Evolutionary conservation across 2,888 invertebrate species (phyloP).

Genomic region (Hyalella azteca): DNA sequence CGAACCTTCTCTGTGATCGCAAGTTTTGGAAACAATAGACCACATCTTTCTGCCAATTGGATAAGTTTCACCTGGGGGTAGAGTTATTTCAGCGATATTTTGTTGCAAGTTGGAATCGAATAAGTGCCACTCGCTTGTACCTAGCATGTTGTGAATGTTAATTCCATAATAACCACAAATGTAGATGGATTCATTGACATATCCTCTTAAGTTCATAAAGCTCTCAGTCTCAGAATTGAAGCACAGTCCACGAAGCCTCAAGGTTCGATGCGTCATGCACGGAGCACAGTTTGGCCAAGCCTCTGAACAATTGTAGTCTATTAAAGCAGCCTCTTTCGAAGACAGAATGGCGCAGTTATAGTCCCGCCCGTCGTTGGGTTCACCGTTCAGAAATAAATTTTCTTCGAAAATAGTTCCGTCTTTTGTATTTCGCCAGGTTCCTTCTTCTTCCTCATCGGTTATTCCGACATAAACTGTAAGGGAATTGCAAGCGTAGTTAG

Average conservation of each 20-base stretch:
- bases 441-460: not conserved
- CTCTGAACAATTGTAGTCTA: not conserved
- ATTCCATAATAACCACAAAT: not conserved
- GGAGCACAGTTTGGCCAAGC: not conserved
- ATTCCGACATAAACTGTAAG: not conserved
- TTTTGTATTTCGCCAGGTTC: not conserved
- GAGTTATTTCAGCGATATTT: not conserved
- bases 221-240: not conserved
- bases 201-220: not conserved
- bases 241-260: not conserved
- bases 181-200: not conserved
- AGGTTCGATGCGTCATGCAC: not conserved
- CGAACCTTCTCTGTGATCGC: not conserved
- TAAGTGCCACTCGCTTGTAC: not conserved
- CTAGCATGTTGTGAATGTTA: not conserved
- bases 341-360: not conserved
- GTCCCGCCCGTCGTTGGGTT: not conserved
- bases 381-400: not conserved
- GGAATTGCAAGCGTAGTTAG: not conserved
- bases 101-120: not conserved
- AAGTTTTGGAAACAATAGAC: not conserved
- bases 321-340: not conserved
- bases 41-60: constrained; percentile 4
- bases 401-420: not conserved
- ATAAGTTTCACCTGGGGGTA: not conserved